phyloP scores from a whole-genome alignment of 2,888 invertebrate species.

The Tiphia femorata region DNA sequence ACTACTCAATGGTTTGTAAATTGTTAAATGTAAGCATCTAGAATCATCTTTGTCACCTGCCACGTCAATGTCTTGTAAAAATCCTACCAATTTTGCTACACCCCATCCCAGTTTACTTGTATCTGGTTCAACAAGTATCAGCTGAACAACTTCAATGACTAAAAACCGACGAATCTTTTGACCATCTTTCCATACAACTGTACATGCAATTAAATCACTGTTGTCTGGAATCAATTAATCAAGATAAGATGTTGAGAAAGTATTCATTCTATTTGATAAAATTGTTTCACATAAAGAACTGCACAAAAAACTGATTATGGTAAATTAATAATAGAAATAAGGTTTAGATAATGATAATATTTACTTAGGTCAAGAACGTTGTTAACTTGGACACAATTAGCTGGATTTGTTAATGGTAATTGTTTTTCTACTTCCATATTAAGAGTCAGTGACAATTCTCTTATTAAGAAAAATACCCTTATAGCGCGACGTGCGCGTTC shows the following conservation, averaged over 20 bases:
- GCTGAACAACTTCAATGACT: constrained; percentile 94
- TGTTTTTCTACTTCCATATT: constrained; percentile 87
- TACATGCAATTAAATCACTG: constrained; percentile 97
- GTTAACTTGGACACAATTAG: constrained; percentile 91
- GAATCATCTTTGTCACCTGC: constrained; percentile 97
- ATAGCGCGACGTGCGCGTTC: constrained; percentile 91
- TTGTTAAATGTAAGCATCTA: constrained; percentile 92
- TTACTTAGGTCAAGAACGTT: constrained; percentile 96
- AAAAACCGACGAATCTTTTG: constrained; percentile 93
- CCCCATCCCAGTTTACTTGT: constrained; percentile 96
- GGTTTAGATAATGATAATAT: constrained; percentile 39
- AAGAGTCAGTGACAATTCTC: constrained; percentile 84
- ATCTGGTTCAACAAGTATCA: constrained; percentile 98
- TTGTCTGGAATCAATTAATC: constrained; percentile 94
- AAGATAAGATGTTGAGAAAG: too few species aligned
- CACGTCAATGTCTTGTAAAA: constrained; percentile 94
- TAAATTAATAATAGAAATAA: too few species aligned
- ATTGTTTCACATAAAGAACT: too few species aligned
- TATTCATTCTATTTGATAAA: too few species aligned
- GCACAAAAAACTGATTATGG: too few species aligned
- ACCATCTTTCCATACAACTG: constrained; percentile 90
- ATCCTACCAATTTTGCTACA: constrained; percentile 95
- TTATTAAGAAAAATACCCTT: constrained; percentile 90
- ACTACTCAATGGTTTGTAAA: constrained; percentile 83
- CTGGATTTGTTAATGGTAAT: constrained; percentile 89